Conservation (phyloP, 1,140 invertebrate genomes). For the Drosophila arawakana region DNA sequence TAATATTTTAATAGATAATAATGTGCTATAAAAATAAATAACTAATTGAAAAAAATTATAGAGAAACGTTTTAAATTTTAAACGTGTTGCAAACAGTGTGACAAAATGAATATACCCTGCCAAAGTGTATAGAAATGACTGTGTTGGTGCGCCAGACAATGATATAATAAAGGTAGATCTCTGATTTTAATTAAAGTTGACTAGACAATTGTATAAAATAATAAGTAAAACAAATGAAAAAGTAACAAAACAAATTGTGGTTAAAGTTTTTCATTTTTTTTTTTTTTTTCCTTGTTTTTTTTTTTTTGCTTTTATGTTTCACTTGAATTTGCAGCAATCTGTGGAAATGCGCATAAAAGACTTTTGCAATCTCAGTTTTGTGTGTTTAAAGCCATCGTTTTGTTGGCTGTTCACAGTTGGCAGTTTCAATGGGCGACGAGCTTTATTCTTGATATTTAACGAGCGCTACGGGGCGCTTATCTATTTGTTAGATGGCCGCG, state of each 20-base stretch:
- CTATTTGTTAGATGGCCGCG: constrained; percentile 48
- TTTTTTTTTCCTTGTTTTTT: background rate
- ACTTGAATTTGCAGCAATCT: constrained; percentile 29
- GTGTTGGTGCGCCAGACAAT: too few species aligned
- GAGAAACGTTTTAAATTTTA: too few species aligned
- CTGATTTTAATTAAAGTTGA: constrained; percentile 16
- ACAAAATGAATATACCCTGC: background rate
- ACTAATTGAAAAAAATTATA: too few species aligned
- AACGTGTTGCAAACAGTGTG: too few species aligned
- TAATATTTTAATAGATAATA: background rate
- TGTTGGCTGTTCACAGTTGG: constrained; percentile 40
- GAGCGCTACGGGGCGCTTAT: constrained; percentile 59
- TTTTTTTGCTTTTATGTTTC: background rate
- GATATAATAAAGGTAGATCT: background rate
- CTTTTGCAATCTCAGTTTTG: constrained; percentile 30
- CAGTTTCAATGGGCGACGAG: constrained; percentile 40
- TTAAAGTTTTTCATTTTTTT: constrained; percentile 4
- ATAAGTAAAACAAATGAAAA: constrained; percentile 1
- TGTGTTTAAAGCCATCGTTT: constrained; percentile 42
- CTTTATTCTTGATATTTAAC: constrained; percentile 52
- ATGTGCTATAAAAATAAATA: too few species aligned
- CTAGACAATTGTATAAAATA: constrained; percentile 6
- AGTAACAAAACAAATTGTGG: constrained; percentile 12
- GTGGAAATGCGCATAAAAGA: constrained; percentile 30
- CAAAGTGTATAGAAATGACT: background rate